phyloP scores from a whole-genome alignment of 2,797 vertebrate species.

The Amphiprion clarkii region DNA sequence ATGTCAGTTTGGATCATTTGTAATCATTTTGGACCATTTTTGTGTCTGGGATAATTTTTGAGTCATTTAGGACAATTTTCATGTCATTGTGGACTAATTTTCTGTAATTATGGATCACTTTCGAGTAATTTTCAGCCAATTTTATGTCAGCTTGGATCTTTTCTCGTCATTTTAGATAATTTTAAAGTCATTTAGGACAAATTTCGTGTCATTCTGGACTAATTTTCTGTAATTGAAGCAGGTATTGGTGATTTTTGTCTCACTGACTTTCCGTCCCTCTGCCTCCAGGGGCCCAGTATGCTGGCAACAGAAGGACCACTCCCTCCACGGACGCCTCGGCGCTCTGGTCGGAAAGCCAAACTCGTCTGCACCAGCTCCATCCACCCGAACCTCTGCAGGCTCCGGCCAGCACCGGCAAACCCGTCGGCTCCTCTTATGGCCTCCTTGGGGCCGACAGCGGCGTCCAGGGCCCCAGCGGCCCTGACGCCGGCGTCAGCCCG shows the following conservation, averaged over 20 bases:
- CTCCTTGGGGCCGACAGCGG: conserved; percentile 65
- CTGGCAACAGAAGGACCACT: conserved; percentile 91
- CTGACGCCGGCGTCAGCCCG: conserved; percentile 69
- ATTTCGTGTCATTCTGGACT: too few relatives aligned
- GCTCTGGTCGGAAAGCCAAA: conserved; percentile 88
- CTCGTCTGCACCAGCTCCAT: conserved; percentile 82
- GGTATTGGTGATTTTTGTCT: background rate
- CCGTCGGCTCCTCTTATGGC: conserved; percentile 70
- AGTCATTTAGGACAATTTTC: too few relatives aligned
- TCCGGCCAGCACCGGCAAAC: conserved; percentile 73
- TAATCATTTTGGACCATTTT: too few relatives aligned
- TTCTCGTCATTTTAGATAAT: too few relatives aligned
- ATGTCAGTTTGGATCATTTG: too few relatives aligned
- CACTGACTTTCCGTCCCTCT: conserved; percentile 9
- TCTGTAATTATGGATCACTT: too few relatives aligned
- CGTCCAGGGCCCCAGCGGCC: conserved; percentile 49
- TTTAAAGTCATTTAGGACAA: too few relatives aligned
- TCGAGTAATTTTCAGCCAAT: too few relatives aligned
- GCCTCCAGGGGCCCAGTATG: conserved; percentile 93
- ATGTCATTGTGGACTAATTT: too few relatives aligned
- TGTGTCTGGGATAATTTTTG: too few relatives aligned
- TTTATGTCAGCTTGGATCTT: too few relatives aligned
- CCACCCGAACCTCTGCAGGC: conserved; percentile 73
- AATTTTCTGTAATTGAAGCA: background rate
- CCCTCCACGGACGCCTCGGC: conserved; percentile 88